Conservation (phyloP, 2,888 invertebrate species). For the Resseliella maxima region DNA sequence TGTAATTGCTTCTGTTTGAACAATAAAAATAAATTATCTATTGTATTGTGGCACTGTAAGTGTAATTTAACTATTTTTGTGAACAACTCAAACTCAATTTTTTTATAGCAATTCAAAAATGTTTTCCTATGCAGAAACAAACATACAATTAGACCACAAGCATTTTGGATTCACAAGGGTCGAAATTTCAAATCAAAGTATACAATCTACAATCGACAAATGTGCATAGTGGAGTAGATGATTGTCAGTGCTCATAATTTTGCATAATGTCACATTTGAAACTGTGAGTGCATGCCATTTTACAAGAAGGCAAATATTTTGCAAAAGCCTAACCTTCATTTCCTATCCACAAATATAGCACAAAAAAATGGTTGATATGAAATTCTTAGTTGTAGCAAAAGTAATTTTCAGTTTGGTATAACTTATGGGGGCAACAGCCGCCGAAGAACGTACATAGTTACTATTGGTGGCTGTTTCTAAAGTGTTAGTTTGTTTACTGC, state of each 20-base stretch:
- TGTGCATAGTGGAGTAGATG: not conserved
- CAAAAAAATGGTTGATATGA: not conserved
- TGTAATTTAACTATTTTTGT: too few species aligned
- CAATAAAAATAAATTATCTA: too few species aligned
- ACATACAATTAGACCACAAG: too few species aligned
- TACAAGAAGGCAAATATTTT: not conserved
- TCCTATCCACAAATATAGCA: not conserved
- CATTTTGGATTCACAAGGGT: too few species aligned
- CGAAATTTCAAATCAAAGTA: too few species aligned
- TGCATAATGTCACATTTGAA: not conserved
- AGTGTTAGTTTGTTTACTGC: constrained; percentile 29
- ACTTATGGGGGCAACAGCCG: not conserved
- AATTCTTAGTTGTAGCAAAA: constrained; percentile 23
- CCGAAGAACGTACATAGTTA: not conserved
- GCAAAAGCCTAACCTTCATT: not conserved
- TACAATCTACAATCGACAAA: too few species aligned
- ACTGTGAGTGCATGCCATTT: not conserved
- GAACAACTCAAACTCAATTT: too few species aligned
- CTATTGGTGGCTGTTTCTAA: not conserved
- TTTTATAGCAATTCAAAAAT: too few species aligned
- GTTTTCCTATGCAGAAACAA: too few species aligned
- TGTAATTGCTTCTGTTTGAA: too few species aligned
- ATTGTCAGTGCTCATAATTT: not conserved
- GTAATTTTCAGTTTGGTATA: constrained; percentile 14
- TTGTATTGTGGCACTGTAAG: too few species aligned